Evolutionary conservation across 2,113 vertebrate species (phyloP), one percentile per base, ranked within the genome.

Genomic region (Xenotilapia longispinis): DNA sequence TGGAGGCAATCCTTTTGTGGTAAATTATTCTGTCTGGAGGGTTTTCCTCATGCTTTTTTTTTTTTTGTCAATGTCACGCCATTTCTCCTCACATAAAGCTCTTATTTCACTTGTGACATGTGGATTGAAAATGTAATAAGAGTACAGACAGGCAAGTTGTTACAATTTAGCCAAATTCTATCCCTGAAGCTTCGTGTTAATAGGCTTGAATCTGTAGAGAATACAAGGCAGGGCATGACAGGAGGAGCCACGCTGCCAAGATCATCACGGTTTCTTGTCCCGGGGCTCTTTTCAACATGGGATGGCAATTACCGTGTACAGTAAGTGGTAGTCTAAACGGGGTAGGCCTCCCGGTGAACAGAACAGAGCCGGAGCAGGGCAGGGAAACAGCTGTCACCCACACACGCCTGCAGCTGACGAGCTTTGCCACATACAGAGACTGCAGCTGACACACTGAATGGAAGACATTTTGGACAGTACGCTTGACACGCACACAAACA

Each of bases 331-430:
- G 87, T 80, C 91, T 92, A 60, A 93, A 91, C 80, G 89, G 89
- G 87, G 53, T 78, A 85, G 87, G 85, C 55, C 92, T 87, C 83
- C 33, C 45, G 88, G 88, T 88, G 85, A 88, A 84, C 10, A 33
- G 38, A 79, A 51, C 36, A 84, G 82, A 84, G 90, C 73, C 21
- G 53, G 70, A 86, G 55, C 6, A 9, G 78, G 85, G 87, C 83
- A 85, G 79, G 54, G 80, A 89, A 93, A 90, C 95, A 96, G 94
- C 95, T 96, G 94, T 91, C 91, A 91, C 15, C 83, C 84, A 87
- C 92, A 89, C 80, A 14, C 81, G 82, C 80, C 94, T 85, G 81
- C 95, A 96, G 94, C 94, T 96, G 95, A 95, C 85, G 14, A 55
- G 81, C 90, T 78, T 5, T 33, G 57, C 93, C 91, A 63, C 95